These are phyloP conservation scores for Hystrix brachyura DNA, from an alignment of 2,113 vertebrate genomes.

Conservation along the genomic window DNA sequence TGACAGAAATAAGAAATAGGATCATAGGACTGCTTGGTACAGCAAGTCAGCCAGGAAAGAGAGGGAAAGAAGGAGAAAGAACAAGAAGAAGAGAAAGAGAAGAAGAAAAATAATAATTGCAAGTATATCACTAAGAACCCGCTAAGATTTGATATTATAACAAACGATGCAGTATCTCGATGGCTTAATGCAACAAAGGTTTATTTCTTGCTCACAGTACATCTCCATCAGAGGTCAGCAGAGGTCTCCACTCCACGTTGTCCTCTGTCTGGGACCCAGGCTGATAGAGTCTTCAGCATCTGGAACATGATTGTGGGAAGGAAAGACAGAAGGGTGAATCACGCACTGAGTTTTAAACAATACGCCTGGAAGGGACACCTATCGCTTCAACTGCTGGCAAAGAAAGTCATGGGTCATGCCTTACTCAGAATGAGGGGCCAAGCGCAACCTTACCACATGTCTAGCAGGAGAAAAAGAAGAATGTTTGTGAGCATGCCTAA, in stretches of 20 bases:
- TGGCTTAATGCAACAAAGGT: conserved; percentile 19
- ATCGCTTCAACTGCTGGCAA: not conserved
- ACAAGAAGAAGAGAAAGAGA: not conserved
- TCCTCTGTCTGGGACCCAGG: conserved; percentile 64
- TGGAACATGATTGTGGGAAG: conserved; percentile 34
- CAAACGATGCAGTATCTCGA: conserved; percentile 28
- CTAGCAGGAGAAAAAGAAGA: not conserved
- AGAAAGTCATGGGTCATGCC: not conserved
- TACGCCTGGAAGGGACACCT: not conserved
- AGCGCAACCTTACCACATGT: too few relatives aligned
- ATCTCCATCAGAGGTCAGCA: conserved; percentile 51
- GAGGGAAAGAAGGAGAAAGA: not conserved
- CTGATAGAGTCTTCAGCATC: conserved; percentile 31
- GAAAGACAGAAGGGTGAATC: conserved; percentile 50
- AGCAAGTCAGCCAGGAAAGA: not conserved
- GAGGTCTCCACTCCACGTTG: conserved; percentile 33
- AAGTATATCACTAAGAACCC: not conserved
- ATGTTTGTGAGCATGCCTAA: not conserved
- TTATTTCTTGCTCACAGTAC: conserved; percentile 67
- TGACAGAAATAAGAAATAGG: conserved; percentile 81
- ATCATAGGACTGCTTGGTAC: not conserved
- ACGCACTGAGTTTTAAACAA: not conserved
- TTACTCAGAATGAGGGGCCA: not conserved
- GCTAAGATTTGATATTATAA: not conserved
- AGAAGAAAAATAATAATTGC: not conserved